Conservation (phyloP, 1,140 invertebrate species). For the Hyles vespertilio region DNA sequence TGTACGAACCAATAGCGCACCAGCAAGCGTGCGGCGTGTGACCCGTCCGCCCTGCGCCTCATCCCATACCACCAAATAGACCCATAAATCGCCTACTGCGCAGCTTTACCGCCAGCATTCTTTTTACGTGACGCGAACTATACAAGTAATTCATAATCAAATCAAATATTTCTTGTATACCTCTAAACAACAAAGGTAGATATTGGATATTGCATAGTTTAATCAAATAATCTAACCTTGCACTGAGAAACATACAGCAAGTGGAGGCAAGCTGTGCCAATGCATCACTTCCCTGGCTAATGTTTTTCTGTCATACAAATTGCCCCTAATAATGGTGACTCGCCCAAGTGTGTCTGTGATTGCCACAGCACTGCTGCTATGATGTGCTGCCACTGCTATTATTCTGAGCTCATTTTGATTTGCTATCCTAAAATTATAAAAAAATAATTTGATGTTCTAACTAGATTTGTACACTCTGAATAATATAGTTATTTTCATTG, state of each 20-base stretch:
- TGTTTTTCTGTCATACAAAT: constrained; percentile 42
- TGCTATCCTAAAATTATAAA: constrained; percentile 33
- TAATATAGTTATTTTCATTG: background rate
- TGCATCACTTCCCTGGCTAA: constrained; percentile 60
- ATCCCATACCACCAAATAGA: too few species aligned
- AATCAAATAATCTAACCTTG: constrained; percentile 38
- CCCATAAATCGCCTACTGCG: too few species aligned
- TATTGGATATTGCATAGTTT: too few species aligned
- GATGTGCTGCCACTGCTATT: constrained; percentile 48
- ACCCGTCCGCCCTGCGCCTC: too few species aligned
- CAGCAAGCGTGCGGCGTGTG: too few species aligned
- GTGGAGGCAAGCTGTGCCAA: constrained; percentile 67
- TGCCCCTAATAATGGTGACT: constrained; percentile 46
- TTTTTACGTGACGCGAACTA: too few species aligned
- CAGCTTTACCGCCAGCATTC: too few species aligned
- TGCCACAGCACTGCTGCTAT: constrained; percentile 41
- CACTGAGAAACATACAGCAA: constrained; percentile 55
- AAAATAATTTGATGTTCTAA: background rate
- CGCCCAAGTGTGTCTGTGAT: constrained; percentile 60
- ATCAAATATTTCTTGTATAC: too few species aligned
- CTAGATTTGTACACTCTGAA: constrained; percentile 6
- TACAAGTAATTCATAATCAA: too few species aligned
- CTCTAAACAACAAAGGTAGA: too few species aligned
- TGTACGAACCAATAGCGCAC: too few species aligned
- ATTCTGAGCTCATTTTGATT: constrained; percentile 49